phyloP scores from a whole-genome alignment of 2,888 invertebrate species.

The Sepiola atlantica region DNA sequence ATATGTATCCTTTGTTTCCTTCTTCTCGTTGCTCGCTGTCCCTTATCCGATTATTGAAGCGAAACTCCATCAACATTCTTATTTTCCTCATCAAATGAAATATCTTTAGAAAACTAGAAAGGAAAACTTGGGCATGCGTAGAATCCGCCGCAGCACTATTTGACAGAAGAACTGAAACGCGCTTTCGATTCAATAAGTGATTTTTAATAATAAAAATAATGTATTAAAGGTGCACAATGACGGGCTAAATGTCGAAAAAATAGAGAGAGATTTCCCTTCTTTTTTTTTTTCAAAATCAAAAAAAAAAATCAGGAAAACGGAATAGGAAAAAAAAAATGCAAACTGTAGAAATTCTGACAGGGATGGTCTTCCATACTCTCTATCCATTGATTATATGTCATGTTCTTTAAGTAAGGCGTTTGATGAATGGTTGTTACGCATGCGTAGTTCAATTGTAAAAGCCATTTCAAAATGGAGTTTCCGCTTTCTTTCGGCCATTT shows the following conservation, averaged over 20 bases:
- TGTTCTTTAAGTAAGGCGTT: conserved; percentile 15
- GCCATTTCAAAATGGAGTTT: neutral
- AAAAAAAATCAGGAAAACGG: neutral
- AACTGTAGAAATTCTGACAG: neutral
- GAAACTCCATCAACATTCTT: neutral
- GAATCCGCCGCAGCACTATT: neutral
- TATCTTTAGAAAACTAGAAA: neutral
- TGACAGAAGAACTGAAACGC: conserved; percentile 12
- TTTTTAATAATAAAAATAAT: neutral
- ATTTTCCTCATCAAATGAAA: neutral
- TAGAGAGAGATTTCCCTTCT: neutral
- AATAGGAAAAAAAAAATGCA: neutral
- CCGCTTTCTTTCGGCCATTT: neutral
- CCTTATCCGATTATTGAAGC: neutral
- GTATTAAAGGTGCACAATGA: conserved; percentile 32
- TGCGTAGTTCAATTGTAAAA: neutral
- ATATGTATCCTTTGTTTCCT: neutral
- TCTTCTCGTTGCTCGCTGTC: neutral
- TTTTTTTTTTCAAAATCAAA: too few relatives aligned
- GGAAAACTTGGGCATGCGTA: neutral
- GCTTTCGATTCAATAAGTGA: neutral
- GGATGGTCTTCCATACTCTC: neutral
- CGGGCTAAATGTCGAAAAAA: neutral
- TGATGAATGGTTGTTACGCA: neutral
- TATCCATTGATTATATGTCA: neutral